A percentile compares a stretch with the other conserved stretches of the same genome.
These are phyloP conservation scores for Echinops telfairi DNA, from an alignment of 2,113 vertebrate species.

Conservation along the genomic window DNA sequence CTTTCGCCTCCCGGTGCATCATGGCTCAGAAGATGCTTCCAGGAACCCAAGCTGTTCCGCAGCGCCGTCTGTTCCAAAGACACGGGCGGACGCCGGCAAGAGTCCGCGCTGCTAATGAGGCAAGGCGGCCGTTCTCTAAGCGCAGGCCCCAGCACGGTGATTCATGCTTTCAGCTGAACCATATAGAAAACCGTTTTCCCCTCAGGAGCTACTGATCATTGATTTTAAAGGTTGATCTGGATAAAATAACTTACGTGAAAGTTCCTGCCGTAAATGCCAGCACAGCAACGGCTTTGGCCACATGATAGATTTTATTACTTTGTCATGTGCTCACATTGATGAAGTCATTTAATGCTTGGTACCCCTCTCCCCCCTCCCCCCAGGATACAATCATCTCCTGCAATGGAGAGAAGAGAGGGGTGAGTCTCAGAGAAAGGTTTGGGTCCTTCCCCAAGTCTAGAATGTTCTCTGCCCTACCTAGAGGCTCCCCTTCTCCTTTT, in stretches of 20 bases:
- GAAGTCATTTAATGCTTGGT: background rate
- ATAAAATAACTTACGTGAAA: background rate
- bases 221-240: background rate
- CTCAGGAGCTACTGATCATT: background rate
- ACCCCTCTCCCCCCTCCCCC: no score
- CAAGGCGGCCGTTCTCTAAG: background rate
- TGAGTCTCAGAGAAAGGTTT: background rate
- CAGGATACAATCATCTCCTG: background rate
- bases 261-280: background rate
- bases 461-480: background rate
- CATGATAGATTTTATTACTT: background rate
- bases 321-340: background rate
- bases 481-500: background rate
- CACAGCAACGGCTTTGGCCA: background rate
- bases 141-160: background rate
- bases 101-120: background rate
- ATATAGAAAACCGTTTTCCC: background rate
- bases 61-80: conserved; percentile 39
- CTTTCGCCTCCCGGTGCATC: background rate
- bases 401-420: background rate
- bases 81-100: background rate
- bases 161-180: background rate
- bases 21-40: background rate
- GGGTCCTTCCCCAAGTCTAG: background rate
- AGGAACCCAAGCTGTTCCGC: conserved; percentile 20